A percentile compares a stretch with the other conserved stretches of the same genome.
phyloP scores from a whole-genome alignment of 2,888 invertebrate genomes.

The Gasteruption jaculator region DNA sequence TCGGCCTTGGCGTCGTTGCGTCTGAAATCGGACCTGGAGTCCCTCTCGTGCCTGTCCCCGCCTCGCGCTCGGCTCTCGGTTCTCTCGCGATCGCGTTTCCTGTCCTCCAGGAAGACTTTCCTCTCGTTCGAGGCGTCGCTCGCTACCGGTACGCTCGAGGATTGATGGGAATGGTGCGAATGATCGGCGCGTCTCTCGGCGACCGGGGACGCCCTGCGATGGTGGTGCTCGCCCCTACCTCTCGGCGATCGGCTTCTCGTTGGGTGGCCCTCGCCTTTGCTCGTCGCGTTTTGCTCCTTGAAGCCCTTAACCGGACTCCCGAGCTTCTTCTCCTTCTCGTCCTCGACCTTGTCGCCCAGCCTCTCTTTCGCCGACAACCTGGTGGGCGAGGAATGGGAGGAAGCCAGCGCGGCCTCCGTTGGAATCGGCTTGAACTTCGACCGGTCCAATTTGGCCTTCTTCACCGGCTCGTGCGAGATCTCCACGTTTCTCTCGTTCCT shows the following conservation, averaged over 20 bases:
- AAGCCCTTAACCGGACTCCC: constrained; percentile 56
- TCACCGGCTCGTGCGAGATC: constrained; percentile 39
- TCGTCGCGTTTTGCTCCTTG: constrained; percentile 55
- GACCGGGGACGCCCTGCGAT: constrained; percentile 36
- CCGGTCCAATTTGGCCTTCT: constrained; percentile 43
- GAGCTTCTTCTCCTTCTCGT: constrained; percentile 46
- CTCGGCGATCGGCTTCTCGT: constrained; percentile 55
- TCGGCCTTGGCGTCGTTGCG: constrained; percentile 31
- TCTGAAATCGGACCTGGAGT: constrained; percentile 31
- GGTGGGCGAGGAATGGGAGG: constrained; percentile 55
- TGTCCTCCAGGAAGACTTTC: constrained; percentile 44
- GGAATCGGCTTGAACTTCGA: constrained; percentile 41
- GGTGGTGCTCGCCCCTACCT: constrained; percentile 46
- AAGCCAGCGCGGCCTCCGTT: too few species aligned
- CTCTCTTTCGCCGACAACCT: constrained; percentile 75
- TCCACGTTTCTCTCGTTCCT: constrained; percentile 47
- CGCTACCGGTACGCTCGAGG: constrained; percentile 21
- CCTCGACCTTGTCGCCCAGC: constrained; percentile 72
- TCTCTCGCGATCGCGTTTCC: constrained; percentile 38
- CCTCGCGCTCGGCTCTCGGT: constrained; percentile 30
- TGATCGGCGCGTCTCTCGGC: constrained; percentile 37
- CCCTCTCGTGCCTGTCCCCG: constrained; percentile 29
- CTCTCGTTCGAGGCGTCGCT: too few species aligned
- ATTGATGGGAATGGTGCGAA: too few species aligned
- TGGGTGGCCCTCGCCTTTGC: constrained; percentile 46